Base-by-base conservation (phyloP, 2,888 invertebrate species). In the Stictocephala bisonia region DNA sequence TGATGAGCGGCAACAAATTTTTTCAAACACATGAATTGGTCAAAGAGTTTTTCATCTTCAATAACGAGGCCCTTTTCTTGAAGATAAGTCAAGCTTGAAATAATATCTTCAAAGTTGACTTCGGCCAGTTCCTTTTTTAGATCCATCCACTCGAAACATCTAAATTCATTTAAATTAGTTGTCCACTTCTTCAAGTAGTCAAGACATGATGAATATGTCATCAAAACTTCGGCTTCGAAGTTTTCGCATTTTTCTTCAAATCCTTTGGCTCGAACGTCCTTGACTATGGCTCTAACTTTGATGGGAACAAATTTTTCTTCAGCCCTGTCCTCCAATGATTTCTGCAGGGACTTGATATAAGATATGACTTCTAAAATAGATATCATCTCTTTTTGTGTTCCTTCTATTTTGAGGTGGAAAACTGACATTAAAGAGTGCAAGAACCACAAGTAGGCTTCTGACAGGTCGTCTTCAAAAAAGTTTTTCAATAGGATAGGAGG, bases 351-450 rank as follows among this genome's bases (percentile, higher is more conserved):
- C n/a, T n/a, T n/a, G n/a, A n/a, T n/a, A n/a, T n/a, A n/a, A n/a
- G n/a, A n/a, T n/a, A n/a, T n/a, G 44, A 44, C 31, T 20, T 67
- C 67, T n/a, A 67, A 22, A 18, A 67, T 31, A 41, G 26, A 67
- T n/a, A 20, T 48, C 26, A n/a, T 67, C 26, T 67, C 41, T 44
- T 41, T 67, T 41, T 67, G 29, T 20, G 41, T 26, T 44, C 31
- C 31, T 20, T 26, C 41, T 18, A 67, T 67, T 44, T 67, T 26
- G 26, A 13, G 15, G 9, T 67, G 67, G n/a, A 67, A 67, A 41
- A 67, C 22, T n/a, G 67, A 67, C 41, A 67, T 67, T 26, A 67
- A 44, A 44, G 67, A 67, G 68, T 79, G 78, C 44, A 80, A 69
- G 78, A 81, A 80, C n/a, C n/a, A n/a, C n/a, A n/a, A n/a, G n/a